Evolutionary conservation across 1,140 invertebrate genomes (phyloP).

Genomic region (Brachionus angularis): DNA sequence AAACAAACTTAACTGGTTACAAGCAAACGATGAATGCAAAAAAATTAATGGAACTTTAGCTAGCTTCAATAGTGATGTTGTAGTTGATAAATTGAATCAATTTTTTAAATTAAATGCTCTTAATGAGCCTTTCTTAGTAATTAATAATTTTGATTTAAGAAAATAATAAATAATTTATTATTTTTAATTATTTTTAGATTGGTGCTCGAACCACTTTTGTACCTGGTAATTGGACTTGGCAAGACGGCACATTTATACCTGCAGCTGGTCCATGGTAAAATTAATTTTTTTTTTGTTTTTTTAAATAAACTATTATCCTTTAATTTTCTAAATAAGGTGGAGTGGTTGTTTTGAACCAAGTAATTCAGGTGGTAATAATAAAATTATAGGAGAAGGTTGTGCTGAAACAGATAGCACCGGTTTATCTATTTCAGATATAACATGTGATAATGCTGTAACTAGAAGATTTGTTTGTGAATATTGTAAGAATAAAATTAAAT

Average conservation of each 20-base stretch:
- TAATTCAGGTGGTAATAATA: not conserved
- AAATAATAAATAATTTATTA: not conserved
- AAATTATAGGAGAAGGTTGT: not conserved
- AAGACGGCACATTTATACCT: not conserved
- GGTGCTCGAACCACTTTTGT: not conserved
- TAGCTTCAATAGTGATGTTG: not conserved
- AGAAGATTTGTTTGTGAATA: constrained; percentile 9
- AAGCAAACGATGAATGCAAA: not conserved
- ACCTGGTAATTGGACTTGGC: constrained; percentile 24
- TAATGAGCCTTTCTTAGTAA: constrained; percentile 7
- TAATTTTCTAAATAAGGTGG: no score
- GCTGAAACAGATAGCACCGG: not conserved
- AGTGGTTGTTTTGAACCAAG: not conserved
- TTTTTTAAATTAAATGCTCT: not conserved
- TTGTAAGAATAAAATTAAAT: not conserved
- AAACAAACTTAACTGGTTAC: not conserved
- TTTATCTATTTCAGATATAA: not conserved
- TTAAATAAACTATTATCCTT: no score
- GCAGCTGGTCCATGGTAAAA: constrained; percentile 1
- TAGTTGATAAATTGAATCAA: not conserved
- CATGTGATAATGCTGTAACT: not conserved
- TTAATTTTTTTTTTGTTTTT: no score
- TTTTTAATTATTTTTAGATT: not conserved
- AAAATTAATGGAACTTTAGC: not conserved
- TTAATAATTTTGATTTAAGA: not conserved